Conservation (phyloP, 2,888 invertebrate species). For the Tenthredo mesomela region DNA sequence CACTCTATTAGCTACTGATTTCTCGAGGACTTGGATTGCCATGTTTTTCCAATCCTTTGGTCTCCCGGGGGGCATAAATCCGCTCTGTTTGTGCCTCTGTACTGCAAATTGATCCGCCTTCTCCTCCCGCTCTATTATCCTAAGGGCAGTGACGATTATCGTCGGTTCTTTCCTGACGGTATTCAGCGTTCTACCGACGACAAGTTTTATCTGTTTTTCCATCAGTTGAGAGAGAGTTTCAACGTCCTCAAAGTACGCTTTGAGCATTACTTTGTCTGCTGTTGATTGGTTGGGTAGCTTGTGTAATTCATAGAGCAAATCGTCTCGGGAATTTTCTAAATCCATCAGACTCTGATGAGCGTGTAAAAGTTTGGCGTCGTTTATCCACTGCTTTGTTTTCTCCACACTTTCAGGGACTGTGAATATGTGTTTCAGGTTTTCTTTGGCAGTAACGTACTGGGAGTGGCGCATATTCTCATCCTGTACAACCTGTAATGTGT, state of each 20-base stretch:
- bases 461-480: constrained; percentile 97
- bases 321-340: constrained; percentile 97
- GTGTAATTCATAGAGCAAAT: constrained; percentile 95
- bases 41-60: constrained; percentile 95
- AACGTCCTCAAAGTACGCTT: constrained; percentile 98
- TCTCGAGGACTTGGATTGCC: constrained; percentile 90
- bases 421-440: constrained; percentile 98
- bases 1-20: constrained; percentile 90
- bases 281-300: constrained; percentile 94
- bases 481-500: constrained; percentile 90
- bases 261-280: constrained; percentile 94
- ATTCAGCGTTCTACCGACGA: constrained; percentile 93
- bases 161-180: constrained; percentile 97
- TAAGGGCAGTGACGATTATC: constrained; percentile 95
- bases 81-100: constrained; percentile 88
- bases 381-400: constrained; percentile 95
- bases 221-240: constrained; percentile 92
- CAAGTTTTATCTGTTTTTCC: constrained; percentile 94
- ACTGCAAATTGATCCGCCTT: constrained; percentile 94
- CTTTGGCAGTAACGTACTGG: constrained; percentile 98
- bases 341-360: constrained; percentile 97
- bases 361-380: constrained; percentile 95
- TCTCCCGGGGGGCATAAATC: constrained; percentile 96
- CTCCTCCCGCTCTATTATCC: constrained; percentile 98
- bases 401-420: constrained; percentile 98